phyloP scores from a whole-genome alignment of 2,113 vertebrate species.

The Psittacula cyanocephala region DNA sequence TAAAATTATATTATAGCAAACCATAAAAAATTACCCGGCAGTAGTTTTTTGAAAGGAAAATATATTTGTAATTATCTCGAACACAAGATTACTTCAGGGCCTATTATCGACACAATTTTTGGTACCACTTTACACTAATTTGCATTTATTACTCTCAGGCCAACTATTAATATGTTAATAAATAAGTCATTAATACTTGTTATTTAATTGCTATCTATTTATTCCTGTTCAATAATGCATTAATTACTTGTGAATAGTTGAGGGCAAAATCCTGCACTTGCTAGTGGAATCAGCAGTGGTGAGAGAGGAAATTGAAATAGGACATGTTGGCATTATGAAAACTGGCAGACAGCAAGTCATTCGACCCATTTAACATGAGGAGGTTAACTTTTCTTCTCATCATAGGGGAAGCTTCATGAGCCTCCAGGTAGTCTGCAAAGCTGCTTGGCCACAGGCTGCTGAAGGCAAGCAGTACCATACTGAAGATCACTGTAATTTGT shows the following conservation, averaged over 20 bases:
- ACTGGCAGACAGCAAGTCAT: not conserved
- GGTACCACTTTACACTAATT: conserved; percentile 69
- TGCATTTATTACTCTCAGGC: conserved; percentile 72
- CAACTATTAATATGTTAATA: conserved; percentile 77
- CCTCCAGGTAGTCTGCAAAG: not conserved
- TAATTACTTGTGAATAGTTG: conserved; percentile 72
- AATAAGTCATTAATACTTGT: conserved; percentile 76
- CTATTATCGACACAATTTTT: conserved; percentile 73
- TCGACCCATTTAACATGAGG: not conserved
- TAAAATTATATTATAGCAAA: conserved; percentile 65
- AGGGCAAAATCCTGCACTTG: conserved; percentile 54
- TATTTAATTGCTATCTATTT: conserved; percentile 79
- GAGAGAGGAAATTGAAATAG: not conserved
- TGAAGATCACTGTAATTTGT: not conserved
- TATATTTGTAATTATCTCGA: conserved; percentile 74
- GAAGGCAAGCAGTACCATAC: accelerated
- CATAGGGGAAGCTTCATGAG: not conserved
- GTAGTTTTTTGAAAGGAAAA: conserved; percentile 57
- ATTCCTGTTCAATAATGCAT: conserved; percentile 77
- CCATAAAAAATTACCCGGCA: conserved; percentile 64
- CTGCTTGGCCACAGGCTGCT: not conserved
- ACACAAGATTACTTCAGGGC: conserved; percentile 61
- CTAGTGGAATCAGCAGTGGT: not conserved
- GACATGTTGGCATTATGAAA: accelerated
- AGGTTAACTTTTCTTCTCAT: not conserved